Evolutionary conservation across 2,888 invertebrate species (phyloP).

Genomic region (Colostygia pectinataria): DNA sequence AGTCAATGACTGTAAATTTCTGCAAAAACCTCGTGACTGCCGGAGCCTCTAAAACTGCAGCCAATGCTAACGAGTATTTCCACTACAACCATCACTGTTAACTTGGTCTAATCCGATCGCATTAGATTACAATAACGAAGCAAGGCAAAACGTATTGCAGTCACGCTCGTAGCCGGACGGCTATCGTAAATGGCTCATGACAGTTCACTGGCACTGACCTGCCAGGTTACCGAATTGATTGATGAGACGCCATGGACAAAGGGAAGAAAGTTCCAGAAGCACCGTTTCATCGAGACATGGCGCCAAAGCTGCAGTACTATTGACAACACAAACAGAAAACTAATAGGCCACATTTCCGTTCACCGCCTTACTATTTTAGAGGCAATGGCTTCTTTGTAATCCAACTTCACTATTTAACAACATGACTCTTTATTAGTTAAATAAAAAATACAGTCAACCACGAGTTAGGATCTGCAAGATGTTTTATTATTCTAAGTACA

Average conservation of each 20-base stretch:
- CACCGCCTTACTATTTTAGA: no score
- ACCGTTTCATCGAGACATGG: slow-evolving; percentile 3
- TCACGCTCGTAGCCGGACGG: slow-evolving; percentile 39
- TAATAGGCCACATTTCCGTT: no score
- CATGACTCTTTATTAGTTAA: no score
- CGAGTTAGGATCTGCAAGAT: no score
- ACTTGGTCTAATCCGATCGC: slow-evolving; percentile 27
- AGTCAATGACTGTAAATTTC: background rate
- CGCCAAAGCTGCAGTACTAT: background rate
- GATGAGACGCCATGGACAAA: slow-evolving; percentile 46
- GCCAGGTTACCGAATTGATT: slow-evolving; percentile 54
- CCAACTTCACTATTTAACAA: no score
- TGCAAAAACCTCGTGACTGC: slow-evolving; percentile 4
- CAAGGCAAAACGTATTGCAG: slow-evolving; percentile 41
- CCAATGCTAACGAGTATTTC: slow-evolving; percentile 7
- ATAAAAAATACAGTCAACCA: no score
- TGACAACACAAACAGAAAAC: background rate
- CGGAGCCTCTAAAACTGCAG: background rate
- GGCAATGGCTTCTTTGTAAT: no score
- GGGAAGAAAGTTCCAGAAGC: slow-evolving; percentile 35
- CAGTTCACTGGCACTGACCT: slow-evolving; percentile 42
- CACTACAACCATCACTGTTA: slow-evolving; percentile 16
- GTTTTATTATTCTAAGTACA: no score
- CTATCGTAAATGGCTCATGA: slow-evolving; percentile 43
- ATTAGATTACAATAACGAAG: slow-evolving; percentile 18